Evolutionary conservation across 2,888 invertebrate species (phyloP), one percentile per base, ranked within the genome.

Genomic region (Dasypolia templi): DNA sequence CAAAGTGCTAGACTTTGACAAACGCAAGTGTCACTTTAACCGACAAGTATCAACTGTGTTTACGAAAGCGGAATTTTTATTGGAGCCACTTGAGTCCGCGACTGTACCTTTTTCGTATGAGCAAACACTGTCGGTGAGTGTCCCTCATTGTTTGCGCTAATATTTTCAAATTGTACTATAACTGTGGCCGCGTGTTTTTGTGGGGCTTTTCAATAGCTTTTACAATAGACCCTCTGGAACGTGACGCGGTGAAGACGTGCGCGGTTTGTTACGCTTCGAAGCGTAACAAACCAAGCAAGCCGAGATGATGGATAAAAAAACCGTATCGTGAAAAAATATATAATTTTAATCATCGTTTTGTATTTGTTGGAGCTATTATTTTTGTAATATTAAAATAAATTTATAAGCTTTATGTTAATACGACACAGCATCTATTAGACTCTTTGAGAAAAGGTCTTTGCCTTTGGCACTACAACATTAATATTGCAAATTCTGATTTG

Each of bases 31-130:
- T 58, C 63, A 68, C 55, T 67, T 83, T 19, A 46, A 35, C 59
- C 32, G 59, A 51, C 35, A 55, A 81, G 63, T 70, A 76, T 46
- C 75, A 44, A 56, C 71, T 29, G 69, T 66, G 68, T 66, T 62
- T 63, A 71, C 77, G 77, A 65, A 61, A 73, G 71, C 66, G 53
- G 58, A 53, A 71, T 82, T 79, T 78, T 72, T 75, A 63, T 51
- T 68, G 58, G 58, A 73, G 62, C 62, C 49, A 66, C 79, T 75
- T 55, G 53, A 68, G 55, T 55, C 1, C 11, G 26, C 65, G 55
- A 75, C 68, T 72, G 58, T 72, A 72, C 62, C 62, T 72, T 66
- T 68, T 51, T 68, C 44, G 61, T 68, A 64, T 55, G 71, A 49
- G 42, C 58, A 79, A 80, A 73, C 69, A 78, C 63, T 29, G 56